These are phyloP conservation scores for Microctenopoma steveboyesi DNA, from an alignment of 2,797 vertebrate species.

Conservation along the genomic window DNA sequence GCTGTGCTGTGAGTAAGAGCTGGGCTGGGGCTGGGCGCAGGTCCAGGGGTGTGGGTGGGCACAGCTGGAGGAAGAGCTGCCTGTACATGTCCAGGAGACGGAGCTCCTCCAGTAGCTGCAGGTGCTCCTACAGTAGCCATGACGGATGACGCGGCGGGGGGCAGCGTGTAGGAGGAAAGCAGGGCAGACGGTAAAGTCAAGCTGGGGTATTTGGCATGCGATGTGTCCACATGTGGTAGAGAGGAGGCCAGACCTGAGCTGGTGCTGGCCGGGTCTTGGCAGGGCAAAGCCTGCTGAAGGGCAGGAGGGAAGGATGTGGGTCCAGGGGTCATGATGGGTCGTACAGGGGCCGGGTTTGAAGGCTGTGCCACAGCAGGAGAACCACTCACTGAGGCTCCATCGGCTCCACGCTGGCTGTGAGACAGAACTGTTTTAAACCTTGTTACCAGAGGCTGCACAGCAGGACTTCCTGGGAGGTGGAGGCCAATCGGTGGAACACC, in stretches of 20 bases:
- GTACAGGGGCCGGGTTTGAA: slow-evolving; percentile 79
- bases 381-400: slow-evolving; percentile 67
- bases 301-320: slow-evolving; percentile 80
- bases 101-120: slow-evolving; percentile 30
- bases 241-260: slow-evolving; percentile 82
- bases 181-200: slow-evolving; percentile 65
- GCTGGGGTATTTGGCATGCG: slow-evolving; percentile 62
- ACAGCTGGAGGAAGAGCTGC: slow-evolving; percentile 82
- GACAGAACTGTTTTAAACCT: slow-evolving; percentile 85
- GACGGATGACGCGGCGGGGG: slow-evolving; percentile 49
- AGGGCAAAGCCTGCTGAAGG: slow-evolving; percentile 58
- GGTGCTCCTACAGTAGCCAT: slow-evolving; percentile 55
- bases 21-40: slow-evolving; percentile 89
- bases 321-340: slow-evolving; percentile 83
- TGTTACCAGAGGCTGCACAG: slow-evolving; percentile 86
- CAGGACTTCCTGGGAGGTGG: slow-evolving; percentile 72
- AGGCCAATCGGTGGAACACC: slow-evolving; percentile 80
- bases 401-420: slow-evolving; percentile 56
- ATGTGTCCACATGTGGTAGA: slow-evolving; percentile 82
- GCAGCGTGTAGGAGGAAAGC: slow-evolving; percentile 66
- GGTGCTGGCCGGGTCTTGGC: slow-evolving; percentile 69
- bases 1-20: slow-evolving; percentile 91
- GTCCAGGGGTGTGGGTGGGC: slow-evolving; percentile 90
- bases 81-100: slow-evolving; percentile 82
- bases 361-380: slow-evolving; percentile 13